Evolutionary conservation across 1,140 invertebrate genomes (phyloP).

Genomic region (Akabosia matsudoensis): DNA sequence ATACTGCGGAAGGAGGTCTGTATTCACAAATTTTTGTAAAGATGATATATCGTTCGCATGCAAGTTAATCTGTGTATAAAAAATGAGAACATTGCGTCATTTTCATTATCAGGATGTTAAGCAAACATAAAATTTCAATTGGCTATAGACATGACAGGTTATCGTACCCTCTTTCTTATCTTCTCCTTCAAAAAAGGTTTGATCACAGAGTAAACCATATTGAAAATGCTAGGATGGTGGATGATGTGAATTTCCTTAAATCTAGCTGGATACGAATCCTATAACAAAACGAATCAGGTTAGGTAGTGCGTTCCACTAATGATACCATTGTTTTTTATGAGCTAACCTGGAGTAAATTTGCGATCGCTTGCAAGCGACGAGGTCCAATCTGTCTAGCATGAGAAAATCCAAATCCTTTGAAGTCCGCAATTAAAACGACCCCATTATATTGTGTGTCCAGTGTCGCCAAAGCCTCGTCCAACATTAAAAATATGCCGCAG

Average conservation of each 20-base stretch:
- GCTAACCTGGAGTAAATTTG: conserved; percentile 23
- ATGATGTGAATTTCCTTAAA: conserved; percentile 62
- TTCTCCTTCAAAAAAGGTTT: conserved; percentile 24
- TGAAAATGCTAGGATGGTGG: conserved; percentile 63
- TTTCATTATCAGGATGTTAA: background rate
- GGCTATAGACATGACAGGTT: background rate
- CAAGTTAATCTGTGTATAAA: conserved; percentile 53
- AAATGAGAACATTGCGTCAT: background rate
- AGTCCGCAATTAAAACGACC: conserved; percentile 53
- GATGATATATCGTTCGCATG: conserved; percentile 57
- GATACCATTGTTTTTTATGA: background rate
- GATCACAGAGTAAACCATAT: conserved; percentile 43
- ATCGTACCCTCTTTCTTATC: conserved; percentile 23
- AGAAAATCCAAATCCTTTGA: conserved; percentile 53
- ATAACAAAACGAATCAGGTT: conserved; percentile 41
- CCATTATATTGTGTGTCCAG: conserved; percentile 54
- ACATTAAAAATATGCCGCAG: conserved; percentile 7
- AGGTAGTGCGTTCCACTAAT: background rate
- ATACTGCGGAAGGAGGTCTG: conserved; percentile 53
- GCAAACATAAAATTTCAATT: background rate
- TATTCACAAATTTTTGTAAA: conserved; percentile 53
- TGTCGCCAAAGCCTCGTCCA: conserved; percentile 16
- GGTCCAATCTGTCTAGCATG: conserved; percentile 48
- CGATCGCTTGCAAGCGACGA: conserved; percentile 20
- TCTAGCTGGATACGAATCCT: conserved; percentile 61